Conservation (phyloP, 1,140 invertebrate species). For the Lamellibrachia luymesi region DNA sequence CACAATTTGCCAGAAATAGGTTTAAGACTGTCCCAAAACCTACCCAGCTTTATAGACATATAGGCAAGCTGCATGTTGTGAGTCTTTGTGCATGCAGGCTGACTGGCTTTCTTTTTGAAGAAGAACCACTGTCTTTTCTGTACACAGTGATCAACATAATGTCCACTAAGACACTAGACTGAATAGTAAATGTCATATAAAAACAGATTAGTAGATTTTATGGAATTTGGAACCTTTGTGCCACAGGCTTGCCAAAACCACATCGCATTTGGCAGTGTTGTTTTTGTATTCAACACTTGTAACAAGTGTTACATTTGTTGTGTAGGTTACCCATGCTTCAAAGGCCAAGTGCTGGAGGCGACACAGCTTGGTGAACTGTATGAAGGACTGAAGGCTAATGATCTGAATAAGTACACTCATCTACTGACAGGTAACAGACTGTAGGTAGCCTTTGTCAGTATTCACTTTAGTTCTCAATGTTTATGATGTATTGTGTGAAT, state of each 20-base stretch:
- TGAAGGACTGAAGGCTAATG: constrained; percentile 76
- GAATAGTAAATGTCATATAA: background rate
- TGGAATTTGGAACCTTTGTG: background rate
- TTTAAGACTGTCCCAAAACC: no score
- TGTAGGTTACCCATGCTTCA: constrained; percentile 72
- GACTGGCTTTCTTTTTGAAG: no score
- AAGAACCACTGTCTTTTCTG: no score
- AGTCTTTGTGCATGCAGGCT: no score
- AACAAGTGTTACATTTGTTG: constrained; percentile 28
- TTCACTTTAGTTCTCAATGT: background rate
- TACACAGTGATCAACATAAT: no score
- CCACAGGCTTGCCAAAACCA: background rate
- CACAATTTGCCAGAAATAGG: no score
- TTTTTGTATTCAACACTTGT: background rate
- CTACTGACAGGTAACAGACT: constrained; percentile 73
- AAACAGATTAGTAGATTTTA: background rate
- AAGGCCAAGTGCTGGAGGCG: constrained; percentile 82
- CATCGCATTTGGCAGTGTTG: background rate
- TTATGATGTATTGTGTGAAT: background rate
- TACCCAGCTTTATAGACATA: no score
- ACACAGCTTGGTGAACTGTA: constrained; percentile 76
- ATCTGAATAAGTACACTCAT: constrained; percentile 76
- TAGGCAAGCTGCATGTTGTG: no score
- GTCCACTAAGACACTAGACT: no score
- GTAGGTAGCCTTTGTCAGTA: constrained; percentile 8